phyloP scores from a whole-genome alignment of 2,113 vertebrate genomes.

The Crotalus viridis region DNA sequence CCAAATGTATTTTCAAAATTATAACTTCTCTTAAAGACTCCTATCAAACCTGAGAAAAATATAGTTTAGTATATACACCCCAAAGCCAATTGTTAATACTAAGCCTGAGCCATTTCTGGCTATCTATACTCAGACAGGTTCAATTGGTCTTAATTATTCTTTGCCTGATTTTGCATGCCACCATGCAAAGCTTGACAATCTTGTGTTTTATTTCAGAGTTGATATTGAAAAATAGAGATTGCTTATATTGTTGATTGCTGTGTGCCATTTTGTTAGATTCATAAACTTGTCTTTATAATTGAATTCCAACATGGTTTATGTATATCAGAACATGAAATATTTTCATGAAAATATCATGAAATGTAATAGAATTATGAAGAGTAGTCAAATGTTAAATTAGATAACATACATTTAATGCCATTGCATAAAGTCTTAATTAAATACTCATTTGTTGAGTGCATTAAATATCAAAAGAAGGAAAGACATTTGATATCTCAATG shows the following conservation, averaged over 20 bases:
- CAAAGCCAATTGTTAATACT: neutral
- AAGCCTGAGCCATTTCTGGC: neutral
- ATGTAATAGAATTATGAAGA: neutral
- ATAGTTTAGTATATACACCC: neutral
- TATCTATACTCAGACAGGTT: neutral
- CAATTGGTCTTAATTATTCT: neutral
- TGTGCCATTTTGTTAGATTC: neutral
- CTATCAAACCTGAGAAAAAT: neutral
- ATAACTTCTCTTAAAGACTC: neutral
- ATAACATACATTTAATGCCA: neutral
- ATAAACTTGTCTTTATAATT: neutral
- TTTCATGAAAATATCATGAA: neutral
- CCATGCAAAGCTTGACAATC: neutral
- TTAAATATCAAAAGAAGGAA: neutral
- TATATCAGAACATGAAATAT: neutral
- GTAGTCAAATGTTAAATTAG: neutral
- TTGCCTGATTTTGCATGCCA: neutral
- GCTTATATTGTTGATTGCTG: neutral
- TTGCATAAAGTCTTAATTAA: neutral
- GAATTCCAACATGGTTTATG: neutral
- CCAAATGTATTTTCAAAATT: neutral
- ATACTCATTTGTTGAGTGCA: neutral
- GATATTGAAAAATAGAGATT: neutral
- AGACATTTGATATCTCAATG: neutral
- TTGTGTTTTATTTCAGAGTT: neutral